Conservation (phyloP, 2,113 vertebrate genomes). For the Saccopteryx bilineata region DNA sequence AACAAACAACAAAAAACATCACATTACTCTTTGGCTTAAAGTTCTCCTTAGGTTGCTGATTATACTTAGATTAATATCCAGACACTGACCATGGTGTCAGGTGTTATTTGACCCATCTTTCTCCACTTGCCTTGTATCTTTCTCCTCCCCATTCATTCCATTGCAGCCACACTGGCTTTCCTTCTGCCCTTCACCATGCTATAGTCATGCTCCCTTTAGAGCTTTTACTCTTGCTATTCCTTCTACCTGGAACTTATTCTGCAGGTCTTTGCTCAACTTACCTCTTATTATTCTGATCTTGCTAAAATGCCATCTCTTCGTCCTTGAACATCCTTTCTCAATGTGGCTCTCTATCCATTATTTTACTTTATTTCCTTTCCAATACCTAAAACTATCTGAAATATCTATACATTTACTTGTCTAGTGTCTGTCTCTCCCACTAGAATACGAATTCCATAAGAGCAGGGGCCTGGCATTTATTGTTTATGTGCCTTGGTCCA, state of each 20-base stretch:
- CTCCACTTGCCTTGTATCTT: not conserved
- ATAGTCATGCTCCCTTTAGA: not conserved
- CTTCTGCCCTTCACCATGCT: not conserved
- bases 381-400: not conserved
- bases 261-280: not conserved
- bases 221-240: not conserved
- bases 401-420: not conserved
- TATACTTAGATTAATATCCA: not conserved
- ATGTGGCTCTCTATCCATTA: not conserved
- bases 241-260: not conserved
- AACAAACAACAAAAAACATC: not conserved
- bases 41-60: not conserved
- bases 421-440: not conserved
- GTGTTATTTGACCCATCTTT: not conserved
- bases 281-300: slow-evolving; percentile 8
- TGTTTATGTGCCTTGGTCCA: not conserved
- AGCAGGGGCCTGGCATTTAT: not conserved
- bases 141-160: not conserved
- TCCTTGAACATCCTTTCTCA: not conserved
- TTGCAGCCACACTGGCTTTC: not conserved
- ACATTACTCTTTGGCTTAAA: not conserved
- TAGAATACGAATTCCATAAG: not conserved
- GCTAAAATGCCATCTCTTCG: not conserved
- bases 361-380: slow-evolving; percentile 17
- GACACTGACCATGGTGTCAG: not conserved